A percentile compares a stretch with the other conserved stretches of the same genome.
phyloP scores from a whole-genome alignment of 1,140 invertebrate genomes.

The Alviniconcha marisindica region DNA sequence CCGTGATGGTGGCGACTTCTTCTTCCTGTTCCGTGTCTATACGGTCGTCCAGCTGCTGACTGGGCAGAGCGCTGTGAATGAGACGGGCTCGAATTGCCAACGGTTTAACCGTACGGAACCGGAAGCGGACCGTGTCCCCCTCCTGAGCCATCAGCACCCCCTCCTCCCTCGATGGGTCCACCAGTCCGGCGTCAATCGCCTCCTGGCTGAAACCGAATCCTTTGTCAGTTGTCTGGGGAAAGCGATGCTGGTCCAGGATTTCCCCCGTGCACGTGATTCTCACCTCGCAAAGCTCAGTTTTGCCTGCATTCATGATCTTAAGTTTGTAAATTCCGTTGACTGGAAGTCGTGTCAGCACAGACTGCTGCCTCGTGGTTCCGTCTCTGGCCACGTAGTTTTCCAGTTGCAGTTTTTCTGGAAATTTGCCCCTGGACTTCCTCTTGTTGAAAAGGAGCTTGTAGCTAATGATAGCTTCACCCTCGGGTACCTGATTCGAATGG shows the following conservation, averaged over 20 bases:
- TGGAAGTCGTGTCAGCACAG: background rate
- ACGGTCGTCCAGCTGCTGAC: background rate
- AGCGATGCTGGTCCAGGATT: background rate
- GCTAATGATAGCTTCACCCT: background rate
- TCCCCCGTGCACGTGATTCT: background rate
- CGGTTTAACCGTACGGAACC: conserved; percentile 12
- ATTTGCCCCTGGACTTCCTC: background rate
- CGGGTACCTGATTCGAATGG: background rate
- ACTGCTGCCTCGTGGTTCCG: background rate
- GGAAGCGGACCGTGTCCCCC: conserved; percentile 27
- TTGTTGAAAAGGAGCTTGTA: conserved; percentile 23
- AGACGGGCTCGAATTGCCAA: conserved; percentile 5
- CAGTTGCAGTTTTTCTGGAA: conserved; percentile 8
- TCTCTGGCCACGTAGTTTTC: background rate
- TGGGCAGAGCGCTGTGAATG: background rate
- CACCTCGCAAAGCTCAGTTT: background rate
- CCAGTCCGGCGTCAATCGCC: conserved; percentile 14
- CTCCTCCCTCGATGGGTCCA: conserved; percentile 22
- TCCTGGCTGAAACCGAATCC: conserved; percentile 3
- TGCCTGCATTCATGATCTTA: background rate
- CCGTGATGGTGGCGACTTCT: background rate
- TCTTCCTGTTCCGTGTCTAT: conserved; percentile 10
- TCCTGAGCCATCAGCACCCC: conserved; percentile 26
- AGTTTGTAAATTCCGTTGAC: background rate
- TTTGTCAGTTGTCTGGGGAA: background rate